phyloP scores from a whole-genome alignment of 2,113 vertebrate genomes.

The Tetrax tetrax region DNA sequence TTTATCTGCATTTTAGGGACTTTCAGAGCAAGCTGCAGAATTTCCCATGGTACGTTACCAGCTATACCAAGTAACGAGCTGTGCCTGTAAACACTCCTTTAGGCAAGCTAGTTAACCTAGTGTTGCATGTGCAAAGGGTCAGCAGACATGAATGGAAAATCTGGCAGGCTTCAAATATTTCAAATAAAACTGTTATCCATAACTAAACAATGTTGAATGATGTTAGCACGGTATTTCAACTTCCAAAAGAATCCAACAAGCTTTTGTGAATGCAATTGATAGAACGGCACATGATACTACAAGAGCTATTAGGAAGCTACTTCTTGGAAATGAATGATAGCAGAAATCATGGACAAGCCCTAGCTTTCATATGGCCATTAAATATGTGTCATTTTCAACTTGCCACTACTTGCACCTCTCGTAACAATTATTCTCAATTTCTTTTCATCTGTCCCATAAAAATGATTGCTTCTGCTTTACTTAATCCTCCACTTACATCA shows the following conservation, averaged over 20 bases:
- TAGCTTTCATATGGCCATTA: not conserved
- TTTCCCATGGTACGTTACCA: not conserved
- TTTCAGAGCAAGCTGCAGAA: not conserved
- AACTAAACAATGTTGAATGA: not conserved
- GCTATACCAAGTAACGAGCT: not conserved
- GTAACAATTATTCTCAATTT: slow-evolving; percentile 47
- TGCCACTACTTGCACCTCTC: not conserved
- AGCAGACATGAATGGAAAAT: not conserved
- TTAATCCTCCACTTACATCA: slow-evolving; percentile 60
- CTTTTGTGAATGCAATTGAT: not conserved
- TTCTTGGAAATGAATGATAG: not conserved
- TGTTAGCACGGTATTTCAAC: not conserved
- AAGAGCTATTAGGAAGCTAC: not conserved
- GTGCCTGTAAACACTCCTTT: not conserved
- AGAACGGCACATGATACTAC: not conserved
- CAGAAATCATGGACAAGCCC: not conserved
- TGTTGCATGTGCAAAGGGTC: not conserved
- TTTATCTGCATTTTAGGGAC: not conserved
- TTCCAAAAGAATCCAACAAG: not conserved
- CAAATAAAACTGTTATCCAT: not conserved
- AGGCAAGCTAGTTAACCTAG: not conserved
- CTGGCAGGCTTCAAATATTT: not conserved
- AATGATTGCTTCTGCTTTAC: slow-evolving; percentile 59
- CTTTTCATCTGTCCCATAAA: slow-evolving; percentile 53
- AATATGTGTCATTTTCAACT: slow-evolving; percentile 42